Conservation (phyloP, 2,113 vertebrate genomes). For the Apteryx owenii region DNA sequence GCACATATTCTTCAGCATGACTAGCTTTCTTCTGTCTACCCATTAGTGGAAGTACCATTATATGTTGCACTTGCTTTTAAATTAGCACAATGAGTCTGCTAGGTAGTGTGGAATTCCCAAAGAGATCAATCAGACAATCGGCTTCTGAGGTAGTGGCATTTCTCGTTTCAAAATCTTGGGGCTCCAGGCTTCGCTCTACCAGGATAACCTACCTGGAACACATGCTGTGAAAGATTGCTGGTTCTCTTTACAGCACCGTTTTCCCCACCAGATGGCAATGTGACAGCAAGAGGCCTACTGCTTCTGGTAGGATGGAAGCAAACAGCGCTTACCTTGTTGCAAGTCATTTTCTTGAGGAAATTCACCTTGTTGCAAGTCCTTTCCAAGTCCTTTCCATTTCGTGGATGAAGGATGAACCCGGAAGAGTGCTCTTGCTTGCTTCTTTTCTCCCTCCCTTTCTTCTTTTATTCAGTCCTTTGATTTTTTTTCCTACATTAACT, state of each 20-base stretch:
- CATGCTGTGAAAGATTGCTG: neutral
- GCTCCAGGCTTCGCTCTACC: neutral
- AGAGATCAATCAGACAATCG: neutral
- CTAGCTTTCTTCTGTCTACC: neutral
- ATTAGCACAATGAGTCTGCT: neutral
- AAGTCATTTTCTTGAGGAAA: neutral
- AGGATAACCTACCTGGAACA: neutral
- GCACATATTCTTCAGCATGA: neutral
- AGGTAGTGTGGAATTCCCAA: accelerated
- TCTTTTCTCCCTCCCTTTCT: neutral
- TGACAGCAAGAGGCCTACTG: conserved; percentile 17
- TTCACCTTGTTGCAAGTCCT: neutral
- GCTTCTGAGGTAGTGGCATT: neutral
- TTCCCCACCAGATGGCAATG: conserved; percentile 51
- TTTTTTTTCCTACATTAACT: neutral
- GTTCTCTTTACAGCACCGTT: neutral
- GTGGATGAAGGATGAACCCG: neutral
- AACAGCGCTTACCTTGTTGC: neutral
- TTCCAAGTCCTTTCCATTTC: neutral
- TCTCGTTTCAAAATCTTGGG: neutral
- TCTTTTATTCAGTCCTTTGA: neutral
- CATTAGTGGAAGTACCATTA: neutral
- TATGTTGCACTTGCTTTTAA: neutral
- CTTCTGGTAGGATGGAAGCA: neutral
- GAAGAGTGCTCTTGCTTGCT: neutral